Conservation (phyloP, 1,140 invertebrate genomes). For the Mylabris phalerata region DNA sequence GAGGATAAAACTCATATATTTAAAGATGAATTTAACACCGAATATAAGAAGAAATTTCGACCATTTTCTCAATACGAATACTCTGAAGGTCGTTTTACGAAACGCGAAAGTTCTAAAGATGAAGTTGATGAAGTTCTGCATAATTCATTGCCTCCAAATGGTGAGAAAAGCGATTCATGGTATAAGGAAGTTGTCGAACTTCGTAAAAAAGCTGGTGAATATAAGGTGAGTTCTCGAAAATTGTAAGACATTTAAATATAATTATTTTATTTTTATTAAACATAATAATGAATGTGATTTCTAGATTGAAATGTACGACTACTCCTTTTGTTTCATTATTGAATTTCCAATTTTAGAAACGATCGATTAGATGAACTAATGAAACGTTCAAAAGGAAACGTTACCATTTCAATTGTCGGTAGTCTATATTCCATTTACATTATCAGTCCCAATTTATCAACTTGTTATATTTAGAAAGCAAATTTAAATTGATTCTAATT, state of each 20-base stretch:
- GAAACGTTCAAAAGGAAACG: no score
- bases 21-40: slow-evolving; percentile 57
- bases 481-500: background rate
- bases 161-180: slow-evolving; percentile 54
- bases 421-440: background rate
- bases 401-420: no score
- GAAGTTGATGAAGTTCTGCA: slow-evolving; percentile 24
- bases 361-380: slow-evolving; percentile 1
- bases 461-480: slow-evolving; percentile 15
- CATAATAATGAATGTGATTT: no score
- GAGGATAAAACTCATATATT: slow-evolving; percentile 46
- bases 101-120: slow-evolving; percentile 46
- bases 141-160: background rate
- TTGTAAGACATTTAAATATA: background rate
- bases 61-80: slow-evolving; percentile 76
- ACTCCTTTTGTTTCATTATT: no score
- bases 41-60: slow-evolving; percentile 74
- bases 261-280: no score
- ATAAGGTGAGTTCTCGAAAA: slow-evolving; percentile 63
- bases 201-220: slow-evolving; percentile 84
- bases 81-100: slow-evolving; percentile 64
- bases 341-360: background rate
- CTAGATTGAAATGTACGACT: no score
- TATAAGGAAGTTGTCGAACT: slow-evolving; percentile 80
- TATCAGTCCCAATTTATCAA: slow-evolving; percentile 14